Conservation (phyloP, 2,888 invertebrate species). For the Zele albiditarsus region DNA sequence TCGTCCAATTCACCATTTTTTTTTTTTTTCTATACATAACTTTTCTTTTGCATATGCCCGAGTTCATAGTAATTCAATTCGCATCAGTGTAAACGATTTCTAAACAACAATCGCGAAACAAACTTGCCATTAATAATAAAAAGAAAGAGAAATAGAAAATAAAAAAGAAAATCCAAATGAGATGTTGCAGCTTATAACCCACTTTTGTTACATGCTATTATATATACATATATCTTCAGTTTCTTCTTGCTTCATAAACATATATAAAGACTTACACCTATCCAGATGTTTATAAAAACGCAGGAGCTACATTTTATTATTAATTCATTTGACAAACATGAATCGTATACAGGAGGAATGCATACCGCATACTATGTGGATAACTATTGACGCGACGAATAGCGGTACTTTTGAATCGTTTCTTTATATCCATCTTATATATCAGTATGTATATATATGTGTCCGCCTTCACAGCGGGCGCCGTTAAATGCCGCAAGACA, state of each 20-base stretch:
- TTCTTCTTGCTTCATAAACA: neutral
- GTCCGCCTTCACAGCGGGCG: constrained; percentile 22
- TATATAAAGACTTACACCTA: neutral
- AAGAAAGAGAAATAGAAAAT: constrained; percentile 13
- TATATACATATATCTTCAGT: neutral
- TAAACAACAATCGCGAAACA: constrained; percentile 27
- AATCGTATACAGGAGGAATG: constrained; percentile 17
- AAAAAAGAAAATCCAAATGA: constrained; percentile 18
- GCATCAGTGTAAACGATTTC: constrained; percentile 37
- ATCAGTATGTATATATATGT: constrained; percentile 2
- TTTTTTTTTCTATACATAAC: neutral
- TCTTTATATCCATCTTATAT: constrained; percentile 15
- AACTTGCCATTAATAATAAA: constrained; percentile 10
- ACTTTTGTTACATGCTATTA: constrained; percentile 28
- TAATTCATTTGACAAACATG: constrained; percentile 19
- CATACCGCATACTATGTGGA: constrained; percentile 22
- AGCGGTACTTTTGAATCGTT: constrained; percentile 34
- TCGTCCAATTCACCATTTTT: constrained; percentile 1
- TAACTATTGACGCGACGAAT: constrained; percentile 33
- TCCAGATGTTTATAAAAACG: neutral
- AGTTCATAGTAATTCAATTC: constrained; percentile 29
- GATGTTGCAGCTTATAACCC: constrained; percentile 34
- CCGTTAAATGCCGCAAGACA: constrained; percentile 26
- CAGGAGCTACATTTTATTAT: constrained; percentile 1
- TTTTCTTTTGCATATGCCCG: constrained; percentile 16